phyloP scores from a whole-genome alignment of 2,113 vertebrate species.

The Thunnus thynnus region DNA sequence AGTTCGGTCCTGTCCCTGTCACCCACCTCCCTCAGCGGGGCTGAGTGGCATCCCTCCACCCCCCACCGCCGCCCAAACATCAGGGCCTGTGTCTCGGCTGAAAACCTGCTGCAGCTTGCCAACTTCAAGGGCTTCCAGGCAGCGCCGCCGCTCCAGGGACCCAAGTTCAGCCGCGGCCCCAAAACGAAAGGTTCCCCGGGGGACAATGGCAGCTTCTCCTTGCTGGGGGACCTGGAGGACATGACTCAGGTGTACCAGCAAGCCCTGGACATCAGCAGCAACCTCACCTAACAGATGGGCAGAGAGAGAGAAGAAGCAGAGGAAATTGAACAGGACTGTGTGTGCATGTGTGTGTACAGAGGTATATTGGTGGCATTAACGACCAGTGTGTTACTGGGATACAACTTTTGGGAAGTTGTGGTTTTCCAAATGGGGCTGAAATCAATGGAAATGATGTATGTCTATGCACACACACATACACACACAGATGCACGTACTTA shows the following conservation, averaged over 20 bases:
- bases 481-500: conserved; percentile 51
- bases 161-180: conserved; percentile 88
- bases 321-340: conserved; percentile 28
- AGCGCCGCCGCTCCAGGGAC: conserved; percentile 86
- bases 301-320: conserved; percentile 58
- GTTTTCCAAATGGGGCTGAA: conserved; percentile 62
- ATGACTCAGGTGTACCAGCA: conserved; percentile 99
- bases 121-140: conserved; percentile 89
- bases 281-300: conserved; percentile 83
- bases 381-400: conserved; percentile 86
- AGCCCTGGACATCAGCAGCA: conserved; percentile 96
- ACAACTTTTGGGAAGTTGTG: conserved; percentile 61
- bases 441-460: conserved; percentile 63
- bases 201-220: conserved; percentile 96
- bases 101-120: conserved; percentile 94
- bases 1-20: conserved; percentile 88
- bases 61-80: conserved; percentile 86
- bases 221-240: conserved; percentile 96
- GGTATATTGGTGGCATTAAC: conserved; percentile 75
- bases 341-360: conserved; percentile 47
- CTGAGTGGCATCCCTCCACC: conserved; percentile 88
- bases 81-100: conserved; percentile 94
- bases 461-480: conserved; percentile 46
- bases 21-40: conserved; percentile 83
- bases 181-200: conserved; percentile 82